phyloP scores from a whole-genome alignment of 2,797 vertebrate species.

The Paratrypauchen microcephalus region DNA sequence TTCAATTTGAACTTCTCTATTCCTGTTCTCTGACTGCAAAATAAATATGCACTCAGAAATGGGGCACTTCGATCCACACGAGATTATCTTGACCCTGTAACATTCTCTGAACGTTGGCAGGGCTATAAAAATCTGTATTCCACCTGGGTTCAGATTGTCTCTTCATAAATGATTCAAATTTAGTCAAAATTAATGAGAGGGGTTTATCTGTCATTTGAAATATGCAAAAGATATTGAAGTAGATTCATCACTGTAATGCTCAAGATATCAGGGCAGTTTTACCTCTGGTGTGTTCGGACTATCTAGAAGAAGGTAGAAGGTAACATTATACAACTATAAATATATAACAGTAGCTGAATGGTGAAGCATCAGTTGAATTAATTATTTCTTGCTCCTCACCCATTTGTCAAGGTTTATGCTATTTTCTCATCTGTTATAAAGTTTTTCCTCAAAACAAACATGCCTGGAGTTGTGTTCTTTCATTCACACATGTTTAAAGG shows the following conservation, averaged over 20 bases:
- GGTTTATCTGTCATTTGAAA: slow-evolving; percentile 1
- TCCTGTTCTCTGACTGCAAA: not conserved
- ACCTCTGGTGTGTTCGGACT: not conserved
- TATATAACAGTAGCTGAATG: not conserved
- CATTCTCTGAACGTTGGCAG: not conserved
- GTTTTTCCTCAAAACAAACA: too few relatives aligned
- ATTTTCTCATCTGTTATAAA: too few relatives aligned
- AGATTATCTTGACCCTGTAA: slow-evolving; percentile 1
- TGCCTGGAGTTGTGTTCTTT: too few relatives aligned
- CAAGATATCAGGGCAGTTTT: not conserved
- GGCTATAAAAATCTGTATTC: not conserved
- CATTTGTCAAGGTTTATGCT: too few relatives aligned
- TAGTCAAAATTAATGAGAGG: not conserved
- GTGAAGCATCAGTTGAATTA: not conserved
- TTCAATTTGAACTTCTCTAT: not conserved
- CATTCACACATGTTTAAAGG: too few relatives aligned
- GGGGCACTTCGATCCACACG: not conserved
- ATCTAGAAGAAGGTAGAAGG: not conserved
- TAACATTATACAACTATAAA: not conserved
- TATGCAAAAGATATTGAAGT: slow-evolving; percentile 1
- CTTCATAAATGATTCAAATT: slow-evolving; percentile 5
- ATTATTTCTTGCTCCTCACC: too few relatives aligned
- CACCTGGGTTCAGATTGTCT: not conserved
- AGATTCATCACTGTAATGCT: not conserved
- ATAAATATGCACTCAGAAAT: not conserved